Evolutionary conservation across 2,113 vertebrate species (phyloP).

Genomic region (Protomyctophum bolini): DNA sequence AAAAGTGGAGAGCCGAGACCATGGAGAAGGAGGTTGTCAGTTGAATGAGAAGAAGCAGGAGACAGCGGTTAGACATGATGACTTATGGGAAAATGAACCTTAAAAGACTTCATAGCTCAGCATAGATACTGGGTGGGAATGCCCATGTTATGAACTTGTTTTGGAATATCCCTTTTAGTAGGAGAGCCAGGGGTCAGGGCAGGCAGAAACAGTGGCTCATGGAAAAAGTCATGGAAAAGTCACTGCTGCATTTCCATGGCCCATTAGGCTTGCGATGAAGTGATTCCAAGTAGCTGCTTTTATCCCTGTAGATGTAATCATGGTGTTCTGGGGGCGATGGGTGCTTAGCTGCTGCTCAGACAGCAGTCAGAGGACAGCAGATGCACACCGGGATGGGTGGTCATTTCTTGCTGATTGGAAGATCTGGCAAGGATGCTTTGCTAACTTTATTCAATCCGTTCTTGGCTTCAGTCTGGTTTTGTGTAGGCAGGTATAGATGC

Average conservation of each 20-base stretch:
- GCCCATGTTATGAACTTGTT: slow-evolving; percentile 51
- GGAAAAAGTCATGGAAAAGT: slow-evolving; percentile 55
- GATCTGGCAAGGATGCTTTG: background rate
- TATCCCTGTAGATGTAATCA: slow-evolving; percentile 64
- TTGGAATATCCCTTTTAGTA: slow-evolving; percentile 34
- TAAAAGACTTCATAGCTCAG: slow-evolving; percentile 42
- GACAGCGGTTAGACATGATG: slow-evolving; percentile 49
- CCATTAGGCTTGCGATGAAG: slow-evolving; percentile 54
- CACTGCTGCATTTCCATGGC: slow-evolving; percentile 46
- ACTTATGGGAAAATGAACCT: slow-evolving; percentile 48
- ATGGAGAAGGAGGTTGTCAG: slow-evolving; percentile 33
- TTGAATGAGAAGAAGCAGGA: slow-evolving; percentile 35
- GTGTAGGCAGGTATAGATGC: slow-evolving; percentile 13
- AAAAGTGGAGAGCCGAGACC: slow-evolving; percentile 24
- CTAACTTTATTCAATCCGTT: background rate
- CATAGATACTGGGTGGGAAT: slow-evolving; percentile 45
- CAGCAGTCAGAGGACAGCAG: slow-evolving; percentile 15
- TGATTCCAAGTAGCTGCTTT: slow-evolving; percentile 52
- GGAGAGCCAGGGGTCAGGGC: slow-evolving; percentile 47
- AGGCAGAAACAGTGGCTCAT: slow-evolving; percentile 36
- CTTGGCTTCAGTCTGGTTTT: background rate
- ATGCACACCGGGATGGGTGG: slow-evolving; percentile 19
- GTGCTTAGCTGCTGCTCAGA: slow-evolving; percentile 27
- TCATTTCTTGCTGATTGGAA: slow-evolving; percentile 19
- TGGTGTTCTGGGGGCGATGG: slow-evolving; percentile 34